Percentiles rank a stretch among this genome's conserved stretches.
Conservation (phyloP, 1,140 invertebrate genomes). For the Bicyclus anynana region DNA sequence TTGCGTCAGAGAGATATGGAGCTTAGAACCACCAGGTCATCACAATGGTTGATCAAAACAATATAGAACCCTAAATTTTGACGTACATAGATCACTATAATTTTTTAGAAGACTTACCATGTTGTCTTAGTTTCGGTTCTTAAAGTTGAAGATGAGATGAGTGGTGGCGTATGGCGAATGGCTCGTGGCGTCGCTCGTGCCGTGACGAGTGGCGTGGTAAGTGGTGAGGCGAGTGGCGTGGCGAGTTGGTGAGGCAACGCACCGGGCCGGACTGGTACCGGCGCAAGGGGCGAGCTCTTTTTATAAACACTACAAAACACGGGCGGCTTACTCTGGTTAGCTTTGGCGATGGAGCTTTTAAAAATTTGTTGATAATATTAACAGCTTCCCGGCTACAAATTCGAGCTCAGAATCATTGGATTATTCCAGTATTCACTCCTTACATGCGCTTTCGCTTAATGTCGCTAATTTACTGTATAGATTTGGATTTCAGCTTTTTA, state of each 20-base stretch:
- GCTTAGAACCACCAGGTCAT: too few relatives aligned
- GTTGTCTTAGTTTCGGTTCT: slow-evolving; percentile 25
- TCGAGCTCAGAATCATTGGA: too few relatives aligned
- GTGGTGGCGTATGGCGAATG: slow-evolving; percentile 10
- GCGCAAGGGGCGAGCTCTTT: slow-evolving; percentile 22
- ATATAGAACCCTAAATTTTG: too few relatives aligned
- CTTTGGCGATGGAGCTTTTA: background rate
- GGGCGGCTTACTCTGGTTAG: slow-evolving; percentile 40
- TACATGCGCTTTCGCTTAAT: too few relatives aligned
- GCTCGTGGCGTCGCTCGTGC: too few relatives aligned
- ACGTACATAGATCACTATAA: background rate
- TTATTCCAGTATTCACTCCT: too few relatives aligned
- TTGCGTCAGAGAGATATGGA: too few relatives aligned
- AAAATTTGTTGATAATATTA: too few relatives aligned
- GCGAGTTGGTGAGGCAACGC: slow-evolving; percentile 67
- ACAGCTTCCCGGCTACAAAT: too few relatives aligned
- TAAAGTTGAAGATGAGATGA: slow-evolving; percentile 2
- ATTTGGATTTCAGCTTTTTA: too few relatives aligned
- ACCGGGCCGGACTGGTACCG: slow-evolving; percentile 61
- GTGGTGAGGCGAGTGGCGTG: slow-evolving; percentile 42
- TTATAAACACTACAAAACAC: slow-evolving; percentile 26
- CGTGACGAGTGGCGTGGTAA: slow-evolving; percentile 51
- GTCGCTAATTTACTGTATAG: too few relatives aligned
- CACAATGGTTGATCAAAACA: too few relatives aligned
- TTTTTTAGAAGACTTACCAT: slow-evolving; percentile 48